Evolutionary conservation across 1,140 invertebrate species (phyloP), one percentile per base, ranked within the genome.

Genomic region (Trypoxylus dichotomus): DNA sequence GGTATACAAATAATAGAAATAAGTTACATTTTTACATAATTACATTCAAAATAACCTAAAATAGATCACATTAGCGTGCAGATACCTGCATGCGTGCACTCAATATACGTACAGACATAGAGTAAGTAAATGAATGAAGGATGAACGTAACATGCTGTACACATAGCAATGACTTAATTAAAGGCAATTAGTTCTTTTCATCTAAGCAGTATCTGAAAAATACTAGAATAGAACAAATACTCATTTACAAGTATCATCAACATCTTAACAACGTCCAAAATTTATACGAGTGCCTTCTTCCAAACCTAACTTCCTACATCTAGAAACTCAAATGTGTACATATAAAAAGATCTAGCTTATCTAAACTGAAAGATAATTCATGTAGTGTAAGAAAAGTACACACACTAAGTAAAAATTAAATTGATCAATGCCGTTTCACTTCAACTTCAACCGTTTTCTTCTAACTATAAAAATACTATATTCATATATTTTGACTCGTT

Each of bases 41-140:
- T 21, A 74, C 8, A 10, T 41, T 43, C 19, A 74, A 74, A 15
- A 41, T 41, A 74, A 74, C 19, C 21, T 37, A 41, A 41, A 41
- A 19, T 74, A 74, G 21, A 74, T 74, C 72, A 74, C 72, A 74
- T 74, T 74, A 15, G 72, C 72, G 72, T 74, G 72, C 72, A 74
- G 72, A 29, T 68, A 68, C 60, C 60, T 68, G 7, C 60, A 68
- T 68, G 60, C 60, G 60, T 68, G 24, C 60, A 68, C 60, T 68
- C 60, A 27, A 68, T 68, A 68, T 24, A 68, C 19, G 60, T 68
- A 68, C 60, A 68, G 60, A 68, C 60, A 68, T 27, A 68, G 21
- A 68, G 13, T 68, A 24, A 68, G 60, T 68, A 37, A 37, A 37
- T 37, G 60, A 68, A 68, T 68, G 60, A 24, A 68, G 60, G 60